phyloP scores from a whole-genome alignment of 2,113 vertebrate species.

The Vombatus ursinus region DNA sequence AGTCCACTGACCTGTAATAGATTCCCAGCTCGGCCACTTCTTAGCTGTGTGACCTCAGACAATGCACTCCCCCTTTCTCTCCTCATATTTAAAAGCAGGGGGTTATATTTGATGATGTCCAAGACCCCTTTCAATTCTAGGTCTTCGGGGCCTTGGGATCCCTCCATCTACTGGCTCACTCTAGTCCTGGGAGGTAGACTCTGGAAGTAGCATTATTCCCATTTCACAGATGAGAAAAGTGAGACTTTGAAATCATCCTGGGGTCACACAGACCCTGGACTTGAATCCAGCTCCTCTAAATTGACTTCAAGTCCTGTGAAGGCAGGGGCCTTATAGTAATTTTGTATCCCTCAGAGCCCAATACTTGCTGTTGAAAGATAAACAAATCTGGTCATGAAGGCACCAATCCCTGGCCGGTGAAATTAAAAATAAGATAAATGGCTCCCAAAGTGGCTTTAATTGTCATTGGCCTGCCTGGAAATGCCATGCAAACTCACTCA shows the following conservation, averaged over 20 bases:
- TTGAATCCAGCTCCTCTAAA: not conserved
- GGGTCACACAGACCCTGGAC: not conserved
- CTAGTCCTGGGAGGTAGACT: not conserved
- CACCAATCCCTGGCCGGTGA: not conserved
- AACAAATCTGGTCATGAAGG: not conserved
- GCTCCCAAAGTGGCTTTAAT: not conserved
- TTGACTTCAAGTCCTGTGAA: not conserved
- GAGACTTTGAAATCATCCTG: not conserved
- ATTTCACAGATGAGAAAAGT: not conserved
- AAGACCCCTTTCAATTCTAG: not conserved
- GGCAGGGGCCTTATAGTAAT: not conserved
- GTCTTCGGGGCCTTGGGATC: not conserved
- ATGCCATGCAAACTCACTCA: not conserved
- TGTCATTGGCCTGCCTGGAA: not conserved
- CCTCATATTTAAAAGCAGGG: not conserved
- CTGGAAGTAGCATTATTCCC: not conserved
- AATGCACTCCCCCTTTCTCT: not conserved
- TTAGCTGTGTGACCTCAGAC: not conserved
- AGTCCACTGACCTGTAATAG: not conserved
- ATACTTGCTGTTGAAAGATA: not conserved
- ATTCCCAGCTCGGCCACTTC: not conserved
- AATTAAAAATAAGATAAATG: not conserved
- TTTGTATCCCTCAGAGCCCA: not conserved
- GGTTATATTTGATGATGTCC: not conserved
- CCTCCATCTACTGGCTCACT: not conserved